Base-by-base conservation (phyloP, 2,888 invertebrate species). In the Trissolcus japonicus region DNA sequence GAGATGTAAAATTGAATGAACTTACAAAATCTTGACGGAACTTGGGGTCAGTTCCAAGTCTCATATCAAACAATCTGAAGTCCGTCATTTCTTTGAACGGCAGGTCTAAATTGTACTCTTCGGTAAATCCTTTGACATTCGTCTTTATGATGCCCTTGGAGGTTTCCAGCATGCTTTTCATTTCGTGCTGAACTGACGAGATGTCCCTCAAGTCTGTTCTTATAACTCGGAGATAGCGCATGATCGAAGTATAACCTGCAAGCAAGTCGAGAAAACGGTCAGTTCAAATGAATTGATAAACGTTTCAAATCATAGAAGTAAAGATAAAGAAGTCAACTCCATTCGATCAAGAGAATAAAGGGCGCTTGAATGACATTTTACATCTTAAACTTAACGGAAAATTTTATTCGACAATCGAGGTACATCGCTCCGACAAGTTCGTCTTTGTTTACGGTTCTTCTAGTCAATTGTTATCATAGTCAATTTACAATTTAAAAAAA, bases 1-100 rank as follows among this genome's bases (percentile, higher is more conserved):
- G n/a, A n/a, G n/a, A n/a, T 25, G 25, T 25, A 25, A 25, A 25
- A 4, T 3, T 6, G 25, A 25, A 25, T 6, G 41, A 63, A 79
- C 81, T 80, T 41, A 81, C 80, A 29, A 81, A 77, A 56, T 69
- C 74, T 61, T 80, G 73, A 1, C 75, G 77, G 41, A 79, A 77
- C 55, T 71, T 69, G 0, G 68, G n/a, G 48, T 80, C 72, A 1
- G 59, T 25, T 40, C 66, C 75, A 6, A 81, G 69, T 53, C 72
- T 55, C 2, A 19, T 17, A 35, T 81, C 81, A 19, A 81, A 81
- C 2, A 73, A 7, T 14, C 68, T 74, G 46, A 81, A 80, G 14
- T 78, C 74, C 1, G 21, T 19, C 63, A 77, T 60, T 35, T 59
- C 76, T n/a, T 79, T 78, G 46, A 80, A 80, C 0, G 81, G 81